These are phyloP conservation scores for Heliconius melpomene DNA, from an alignment of 1,140 invertebrate genomes.

Conservation along the genomic window DNA sequence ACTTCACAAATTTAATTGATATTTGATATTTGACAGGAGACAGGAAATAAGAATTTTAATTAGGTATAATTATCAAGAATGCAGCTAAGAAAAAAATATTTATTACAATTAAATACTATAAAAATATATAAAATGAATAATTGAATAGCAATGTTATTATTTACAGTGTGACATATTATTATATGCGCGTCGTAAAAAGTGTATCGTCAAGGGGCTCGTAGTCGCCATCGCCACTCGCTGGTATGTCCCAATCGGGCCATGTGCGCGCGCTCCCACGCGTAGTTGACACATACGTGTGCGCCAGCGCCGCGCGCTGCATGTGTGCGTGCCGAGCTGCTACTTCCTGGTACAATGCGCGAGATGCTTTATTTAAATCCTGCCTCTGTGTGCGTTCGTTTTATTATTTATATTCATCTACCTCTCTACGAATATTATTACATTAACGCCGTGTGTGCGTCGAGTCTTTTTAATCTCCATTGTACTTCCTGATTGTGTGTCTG, in stretches of 20 bases:
- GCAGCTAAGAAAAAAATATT: background rate
- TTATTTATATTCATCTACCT: constrained; percentile 74
- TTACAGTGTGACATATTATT: constrained; percentile 57
- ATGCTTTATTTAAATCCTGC: constrained; percentile 77
- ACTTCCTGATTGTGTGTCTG: constrained; percentile 75
- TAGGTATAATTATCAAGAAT: too few species aligned
- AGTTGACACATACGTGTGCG: constrained; percentile 72
- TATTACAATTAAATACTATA: background rate
- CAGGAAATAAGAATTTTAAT: too few species aligned
- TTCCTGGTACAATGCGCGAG: constrained; percentile 78
- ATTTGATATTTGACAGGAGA: too few species aligned
- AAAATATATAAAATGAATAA: constrained; percentile 11
- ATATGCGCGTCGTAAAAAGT: constrained; percentile 73
- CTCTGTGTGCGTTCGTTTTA: constrained; percentile 74
- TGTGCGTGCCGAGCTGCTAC: constrained; percentile 73
- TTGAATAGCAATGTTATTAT: background rate
- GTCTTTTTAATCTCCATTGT: constrained; percentile 79
- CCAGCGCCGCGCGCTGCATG: constrained; percentile 68
- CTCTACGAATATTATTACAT: constrained; percentile 75
- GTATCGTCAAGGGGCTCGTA: constrained; percentile 74
- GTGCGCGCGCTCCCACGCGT: constrained; percentile 79
- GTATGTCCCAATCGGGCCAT: constrained; percentile 79
- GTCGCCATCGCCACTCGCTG: constrained; percentile 58
- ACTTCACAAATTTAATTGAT: too few species aligned
- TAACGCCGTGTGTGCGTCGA: constrained; percentile 73